These are phyloP conservation scores for Uropetala carovei DNA, from an alignment of 2,888 invertebrate genomes.

Conservation along the genomic window DNA sequence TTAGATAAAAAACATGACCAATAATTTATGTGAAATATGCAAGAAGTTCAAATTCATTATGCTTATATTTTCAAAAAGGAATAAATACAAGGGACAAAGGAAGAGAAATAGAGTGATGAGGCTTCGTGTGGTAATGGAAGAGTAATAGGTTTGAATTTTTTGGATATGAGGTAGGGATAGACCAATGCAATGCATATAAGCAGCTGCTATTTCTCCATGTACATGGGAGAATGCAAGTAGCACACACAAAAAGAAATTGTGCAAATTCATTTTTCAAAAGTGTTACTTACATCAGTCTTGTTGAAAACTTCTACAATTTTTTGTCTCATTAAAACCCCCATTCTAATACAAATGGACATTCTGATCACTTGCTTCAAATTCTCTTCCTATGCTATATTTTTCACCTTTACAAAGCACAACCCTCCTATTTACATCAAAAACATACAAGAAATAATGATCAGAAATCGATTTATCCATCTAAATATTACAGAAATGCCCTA, in stretches of 20 bases:
- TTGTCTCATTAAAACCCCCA: conserved; percentile 54
- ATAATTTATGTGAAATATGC: no score
- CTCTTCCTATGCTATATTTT: conserved; percentile 54
- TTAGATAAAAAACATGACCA: no score
- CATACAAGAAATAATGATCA: conserved; percentile 60
- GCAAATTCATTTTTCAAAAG: conserved; percentile 64
- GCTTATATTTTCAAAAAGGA: no score
- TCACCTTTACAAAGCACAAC: conserved; percentile 60
- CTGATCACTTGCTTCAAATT: conserved; percentile 60
- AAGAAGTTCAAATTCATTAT: no score
- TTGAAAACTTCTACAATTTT: conserved; percentile 64
- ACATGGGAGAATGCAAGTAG: conserved; percentile 61
- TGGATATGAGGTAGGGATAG: conserved; percentile 10
- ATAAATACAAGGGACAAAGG: background rate
- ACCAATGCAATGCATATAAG: conserved; percentile 60
- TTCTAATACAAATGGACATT: conserved; percentile 50
- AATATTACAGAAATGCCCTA: conserved; percentile 57
- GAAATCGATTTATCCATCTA: conserved; percentile 54
- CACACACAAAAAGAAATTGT: conserved; percentile 62
- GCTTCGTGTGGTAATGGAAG: background rate
- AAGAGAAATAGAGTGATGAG: background rate
- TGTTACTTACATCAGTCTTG: conserved; percentile 64
- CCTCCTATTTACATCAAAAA: conserved; percentile 61
- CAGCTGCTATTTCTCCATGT: conserved; percentile 60
- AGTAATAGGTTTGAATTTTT: background rate